A percentile compares a stretch with the other conserved stretches of the same genome.
These are phyloP conservation scores for Microctonus hyperodae DNA, from an alignment of 2,888 invertebrate genomes.

Conservation along the genomic window DNA sequence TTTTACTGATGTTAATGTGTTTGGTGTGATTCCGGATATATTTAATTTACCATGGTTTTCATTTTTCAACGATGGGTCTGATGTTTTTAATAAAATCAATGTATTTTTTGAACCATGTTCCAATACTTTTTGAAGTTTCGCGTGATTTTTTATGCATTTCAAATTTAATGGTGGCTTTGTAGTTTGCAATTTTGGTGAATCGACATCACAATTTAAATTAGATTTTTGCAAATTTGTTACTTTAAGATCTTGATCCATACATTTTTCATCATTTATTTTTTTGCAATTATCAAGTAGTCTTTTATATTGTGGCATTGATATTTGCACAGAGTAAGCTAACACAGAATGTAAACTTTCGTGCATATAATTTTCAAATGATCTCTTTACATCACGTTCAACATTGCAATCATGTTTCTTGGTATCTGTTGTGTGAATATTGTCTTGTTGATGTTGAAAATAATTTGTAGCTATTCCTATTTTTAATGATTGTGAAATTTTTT, in stretches of 20 bases:
- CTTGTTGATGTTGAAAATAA: conserved; percentile 46
- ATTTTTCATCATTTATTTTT: background rate
- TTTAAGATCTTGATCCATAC: background rate
- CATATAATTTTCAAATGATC: conserved; percentile 47
- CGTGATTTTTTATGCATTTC: conserved; percentile 29
- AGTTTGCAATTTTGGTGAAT: background rate
- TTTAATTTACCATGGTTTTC: conserved; percentile 10
- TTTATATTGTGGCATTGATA: conserved; percentile 43
- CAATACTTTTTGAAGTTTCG: conserved; percentile 42
- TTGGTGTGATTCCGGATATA: background rate
- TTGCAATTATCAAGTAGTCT: conserved; percentile 33
- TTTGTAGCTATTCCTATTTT: too few relatives aligned
- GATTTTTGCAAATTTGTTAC: background rate
- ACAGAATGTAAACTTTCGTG: conserved; percentile 53
- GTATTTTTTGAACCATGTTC: conserved; percentile 39
- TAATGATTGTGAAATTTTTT: conserved; percentile 47
- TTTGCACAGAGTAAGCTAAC: conserved; percentile 50
- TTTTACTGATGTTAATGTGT: background rate
- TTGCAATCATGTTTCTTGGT: conserved; percentile 8
- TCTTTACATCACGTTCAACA: background rate
- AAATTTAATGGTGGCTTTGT: conserved; percentile 16
- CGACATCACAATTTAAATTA: background rate
- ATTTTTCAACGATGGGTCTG: conserved; percentile 35
- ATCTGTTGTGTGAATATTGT: conserved; percentile 14
- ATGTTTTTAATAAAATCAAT: conserved; percentile 45